phyloP scores from a whole-genome alignment of 2,888 invertebrate species.

The Drosophila differens region DNA sequence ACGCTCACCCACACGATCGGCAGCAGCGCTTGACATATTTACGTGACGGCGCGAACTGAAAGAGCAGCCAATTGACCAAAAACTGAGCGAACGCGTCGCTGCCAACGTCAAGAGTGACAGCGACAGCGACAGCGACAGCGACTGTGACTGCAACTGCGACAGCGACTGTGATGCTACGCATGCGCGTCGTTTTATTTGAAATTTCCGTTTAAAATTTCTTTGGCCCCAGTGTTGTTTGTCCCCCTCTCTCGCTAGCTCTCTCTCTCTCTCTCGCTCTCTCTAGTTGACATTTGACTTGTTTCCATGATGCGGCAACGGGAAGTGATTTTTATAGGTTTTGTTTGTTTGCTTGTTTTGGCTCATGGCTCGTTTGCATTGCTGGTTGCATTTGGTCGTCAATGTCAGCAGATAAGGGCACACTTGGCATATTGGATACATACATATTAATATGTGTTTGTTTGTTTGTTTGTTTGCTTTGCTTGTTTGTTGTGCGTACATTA shows the following conservation, averaged over 20 bases:
- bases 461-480: not conserved
- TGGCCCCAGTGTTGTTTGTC: slow-evolving; percentile 28
- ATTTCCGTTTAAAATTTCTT: slow-evolving; percentile 71
- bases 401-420: slow-evolving; percentile 53
- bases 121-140: slow-evolving; percentile 18
- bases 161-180: slow-evolving; percentile 26
- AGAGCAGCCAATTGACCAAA: slow-evolving; percentile 60
- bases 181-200: slow-evolving; percentile 69
- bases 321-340: slow-evolving; percentile 74
- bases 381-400: slow-evolving; percentile 38
- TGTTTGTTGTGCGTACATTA: slow-evolving; percentile 15
- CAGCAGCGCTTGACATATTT: slow-evolving; percentile 64
- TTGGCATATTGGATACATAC: slow-evolving; percentile 11
- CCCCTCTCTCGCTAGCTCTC: not conserved
- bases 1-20: slow-evolving; percentile 68
- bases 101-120: slow-evolving; percentile 20
- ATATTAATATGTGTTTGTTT: not conserved
- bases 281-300: slow-evolving; percentile 73
- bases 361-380: slow-evolving; percentile 53
- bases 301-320: slow-evolving; percentile 56
- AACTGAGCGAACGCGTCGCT: slow-evolving; percentile 34
- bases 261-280: slow-evolving; percentile 3
- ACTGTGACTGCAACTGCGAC: slow-evolving; percentile 8
- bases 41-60: slow-evolving; percentile 58
- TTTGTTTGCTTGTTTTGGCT: slow-evolving; percentile 62